These are phyloP conservation scores for Eleginops maclovinus DNA, from an alignment of 2,113 vertebrate genomes.

Conservation along the genomic window DNA sequence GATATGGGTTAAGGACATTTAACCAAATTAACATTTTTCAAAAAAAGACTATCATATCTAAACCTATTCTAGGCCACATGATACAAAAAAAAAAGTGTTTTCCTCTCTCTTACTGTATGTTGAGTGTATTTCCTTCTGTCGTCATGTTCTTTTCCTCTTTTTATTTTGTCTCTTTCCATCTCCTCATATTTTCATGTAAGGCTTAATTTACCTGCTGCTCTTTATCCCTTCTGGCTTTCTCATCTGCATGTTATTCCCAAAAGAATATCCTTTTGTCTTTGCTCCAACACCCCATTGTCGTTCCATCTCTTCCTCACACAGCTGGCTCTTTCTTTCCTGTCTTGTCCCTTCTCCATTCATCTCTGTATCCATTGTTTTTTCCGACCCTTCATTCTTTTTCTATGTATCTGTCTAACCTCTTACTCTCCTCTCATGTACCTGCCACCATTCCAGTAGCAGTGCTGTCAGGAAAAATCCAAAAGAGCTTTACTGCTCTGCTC, in stretches of 20 bases:
- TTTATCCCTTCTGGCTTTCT: constrained; percentile 9
- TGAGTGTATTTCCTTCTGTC: neutral
- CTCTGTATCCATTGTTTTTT: constrained; percentile 10
- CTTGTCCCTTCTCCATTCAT: constrained; percentile 34
- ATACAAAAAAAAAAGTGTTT: too few relatives aligned
- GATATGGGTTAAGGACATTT: too few relatives aligned
- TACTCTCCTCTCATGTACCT: constrained; percentile 63
- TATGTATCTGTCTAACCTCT: constrained; percentile 66
- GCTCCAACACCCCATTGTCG: constrained; percentile 32
- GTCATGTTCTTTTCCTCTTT: neutral
- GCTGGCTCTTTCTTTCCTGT: constrained; percentile 19
- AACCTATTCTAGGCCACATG: too few relatives aligned
- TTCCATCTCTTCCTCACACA: constrained; percentile 22
- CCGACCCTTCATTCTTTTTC: constrained; percentile 49
- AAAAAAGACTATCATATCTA: too few relatives aligned
- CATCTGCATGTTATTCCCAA: constrained; percentile 40
- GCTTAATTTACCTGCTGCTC: constrained; percentile 5
- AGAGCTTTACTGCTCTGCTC: constrained; percentile 44
- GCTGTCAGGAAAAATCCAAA: constrained; percentile 58
- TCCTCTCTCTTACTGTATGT: too few relatives aligned
- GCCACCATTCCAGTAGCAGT: constrained; percentile 56
- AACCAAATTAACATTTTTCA: neutral
- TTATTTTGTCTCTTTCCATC: neutral
- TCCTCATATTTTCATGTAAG: constrained; percentile 1
- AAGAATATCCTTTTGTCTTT: constrained; percentile 29